Percentiles rank a stretch among this genome's conserved stretches.
phyloP scores from a whole-genome alignment of 2,888 invertebrate species.

The Orchesella flavescens region DNA sequence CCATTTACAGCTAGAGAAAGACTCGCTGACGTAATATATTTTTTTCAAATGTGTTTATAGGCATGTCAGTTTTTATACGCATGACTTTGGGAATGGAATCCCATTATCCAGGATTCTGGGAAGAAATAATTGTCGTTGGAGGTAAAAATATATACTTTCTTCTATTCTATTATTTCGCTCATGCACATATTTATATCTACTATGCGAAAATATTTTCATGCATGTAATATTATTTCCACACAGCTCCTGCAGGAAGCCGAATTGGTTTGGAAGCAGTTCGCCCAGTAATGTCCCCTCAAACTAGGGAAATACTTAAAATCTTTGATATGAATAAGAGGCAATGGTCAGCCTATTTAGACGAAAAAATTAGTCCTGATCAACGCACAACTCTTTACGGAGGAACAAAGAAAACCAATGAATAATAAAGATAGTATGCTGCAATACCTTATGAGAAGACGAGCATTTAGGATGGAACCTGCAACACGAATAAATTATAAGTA shows the following conservation, averaged over 20 bases:
- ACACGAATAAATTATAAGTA: too few species aligned
- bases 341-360: slow-evolving; percentile 6
- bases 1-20: too few species aligned
- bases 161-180: too few species aligned
- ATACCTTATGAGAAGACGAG: not conserved
- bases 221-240: not conserved
- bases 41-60: not conserved
- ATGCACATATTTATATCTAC: too few species aligned
- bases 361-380: slow-evolving; percentile 10
- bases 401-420: not conserved
- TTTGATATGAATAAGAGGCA: slow-evolving; percentile 22
- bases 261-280: not conserved
- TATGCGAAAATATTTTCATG: too few species aligned
- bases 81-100: slow-evolving; percentile 13
- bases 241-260: slow-evolving; percentile 15
- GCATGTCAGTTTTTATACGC: slow-evolving; percentile 7
- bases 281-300: slow-evolving; percentile 1
- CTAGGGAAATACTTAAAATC: not conserved
- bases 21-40: too few species aligned
- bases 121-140: slow-evolving; percentile 36
- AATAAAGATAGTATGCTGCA: not conserved
- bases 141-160: slow-evolving; percentile 20
- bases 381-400: not conserved
- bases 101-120: slow-evolving; percentile 43
- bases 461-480: too few species aligned